phyloP scores from a whole-genome alignment of 1,140 invertebrate species.

The Magallana gigas region DNA sequence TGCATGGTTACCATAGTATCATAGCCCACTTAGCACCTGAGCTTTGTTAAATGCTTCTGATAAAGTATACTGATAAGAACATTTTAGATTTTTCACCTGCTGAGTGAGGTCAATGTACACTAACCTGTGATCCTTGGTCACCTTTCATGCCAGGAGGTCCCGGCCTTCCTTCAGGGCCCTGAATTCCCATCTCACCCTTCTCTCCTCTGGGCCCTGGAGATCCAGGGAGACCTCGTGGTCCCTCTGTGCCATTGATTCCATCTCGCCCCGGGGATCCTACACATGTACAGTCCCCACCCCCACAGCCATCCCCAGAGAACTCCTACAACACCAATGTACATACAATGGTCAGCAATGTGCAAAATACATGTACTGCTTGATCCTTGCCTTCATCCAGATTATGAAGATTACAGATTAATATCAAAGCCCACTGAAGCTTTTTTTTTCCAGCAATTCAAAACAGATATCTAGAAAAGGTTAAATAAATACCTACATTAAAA shows the following conservation, averaged over 20 bases:
- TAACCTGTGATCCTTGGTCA: conserved; percentile 22
- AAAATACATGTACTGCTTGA: too few relatives aligned
- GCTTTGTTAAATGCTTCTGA: too few relatives aligned
- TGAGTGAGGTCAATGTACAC: neutral
- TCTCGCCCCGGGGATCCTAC: conserved; percentile 37
- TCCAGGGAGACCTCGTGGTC: conserved; percentile 40
- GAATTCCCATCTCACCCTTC: conserved; percentile 40
- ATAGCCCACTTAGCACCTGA: too few relatives aligned
- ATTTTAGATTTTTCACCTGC: too few relatives aligned
- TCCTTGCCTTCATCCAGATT: too few relatives aligned
- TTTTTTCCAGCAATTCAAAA: neutral
- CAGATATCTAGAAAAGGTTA: too few relatives aligned
- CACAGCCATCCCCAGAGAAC: conserved; percentile 14
- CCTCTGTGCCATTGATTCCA: conserved; percentile 41
- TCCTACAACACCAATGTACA: neutral
- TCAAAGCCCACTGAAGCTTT: neutral
- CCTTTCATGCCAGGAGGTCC: conserved; percentile 30
- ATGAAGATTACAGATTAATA: too few relatives aligned
- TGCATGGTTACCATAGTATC: too few relatives aligned
- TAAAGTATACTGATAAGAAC: too few relatives aligned
- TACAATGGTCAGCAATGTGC: too few relatives aligned
- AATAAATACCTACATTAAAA: neutral
- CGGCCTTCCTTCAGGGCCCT: neutral
- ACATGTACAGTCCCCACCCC: conserved; percentile 29
- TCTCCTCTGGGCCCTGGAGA: conserved; percentile 20